These are phyloP conservation scores for Nannospalax galili DNA, from an alignment of 2,113 vertebrate species.

Conservation along the genomic window DNA sequence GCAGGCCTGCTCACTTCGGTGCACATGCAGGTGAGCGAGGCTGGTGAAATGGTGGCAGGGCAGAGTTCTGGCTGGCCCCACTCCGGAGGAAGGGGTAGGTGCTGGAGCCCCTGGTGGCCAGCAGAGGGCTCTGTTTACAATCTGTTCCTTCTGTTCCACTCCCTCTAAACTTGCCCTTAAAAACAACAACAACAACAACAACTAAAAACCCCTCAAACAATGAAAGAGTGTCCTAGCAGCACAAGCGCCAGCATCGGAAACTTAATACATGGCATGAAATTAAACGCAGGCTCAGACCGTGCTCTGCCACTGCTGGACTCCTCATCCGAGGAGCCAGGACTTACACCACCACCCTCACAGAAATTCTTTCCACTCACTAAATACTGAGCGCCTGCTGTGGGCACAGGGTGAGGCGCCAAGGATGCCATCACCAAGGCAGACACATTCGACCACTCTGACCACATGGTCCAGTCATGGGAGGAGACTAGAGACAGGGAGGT, in stretches of 20 bases:
- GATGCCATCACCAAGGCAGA: rapidly evolving
- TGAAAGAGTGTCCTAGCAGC: background rate
- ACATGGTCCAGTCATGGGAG: rapidly evolving
- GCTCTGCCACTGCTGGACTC: background rate
- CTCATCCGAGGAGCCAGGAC: background rate
- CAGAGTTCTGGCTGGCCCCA: background rate
- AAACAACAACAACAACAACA: background rate
- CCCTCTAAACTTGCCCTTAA: background rate
- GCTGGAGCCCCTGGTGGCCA: rapidly evolving
- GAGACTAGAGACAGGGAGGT: background rate
- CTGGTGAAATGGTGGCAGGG: background rate
- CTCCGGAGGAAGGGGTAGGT: rapidly evolving
- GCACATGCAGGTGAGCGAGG: background rate
- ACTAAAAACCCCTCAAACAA: too few relatives aligned
- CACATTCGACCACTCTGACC: rapidly evolving
- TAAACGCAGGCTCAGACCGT: background rate
- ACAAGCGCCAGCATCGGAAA: background rate
- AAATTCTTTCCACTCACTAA: background rate
- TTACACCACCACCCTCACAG: background rate
- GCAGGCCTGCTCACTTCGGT: background rate
- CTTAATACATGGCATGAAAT: background rate
- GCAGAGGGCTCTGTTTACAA: constrained; percentile 46
- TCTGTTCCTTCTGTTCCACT: background rate
- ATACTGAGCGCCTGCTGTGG: too few relatives aligned
- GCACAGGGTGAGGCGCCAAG: rapidly evolving